Evolutionary conservation across 2,113 vertebrate genomes (phyloP).

Genomic region (Xiphophorus maculatus): DNA sequence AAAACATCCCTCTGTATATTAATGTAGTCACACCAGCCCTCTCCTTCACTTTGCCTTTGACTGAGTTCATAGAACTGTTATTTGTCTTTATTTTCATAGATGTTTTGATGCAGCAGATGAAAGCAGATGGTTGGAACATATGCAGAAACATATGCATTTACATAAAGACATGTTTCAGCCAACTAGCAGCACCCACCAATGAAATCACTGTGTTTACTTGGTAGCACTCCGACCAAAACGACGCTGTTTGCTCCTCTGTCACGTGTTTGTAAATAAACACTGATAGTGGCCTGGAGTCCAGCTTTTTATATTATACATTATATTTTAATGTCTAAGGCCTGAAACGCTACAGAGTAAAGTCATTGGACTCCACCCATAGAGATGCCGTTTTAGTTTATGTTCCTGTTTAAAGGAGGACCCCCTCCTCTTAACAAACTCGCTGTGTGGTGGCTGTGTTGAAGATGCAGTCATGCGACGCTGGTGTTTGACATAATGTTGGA

Average conservation of each 20-base stretch:
- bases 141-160: constrained; percentile 73
- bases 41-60: not conserved
- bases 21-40: not conserved
- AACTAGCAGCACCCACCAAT: constrained; percentile 15
- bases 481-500: constrained; percentile 79
- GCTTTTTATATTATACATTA: not conserved
- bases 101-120: constrained; percentile 40
- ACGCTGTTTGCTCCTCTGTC: not conserved
- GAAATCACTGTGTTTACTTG: constrained; percentile 36
- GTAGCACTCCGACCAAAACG: constrained; percentile 16
- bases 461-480: constrained; percentile 68
- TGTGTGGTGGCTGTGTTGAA: constrained; percentile 54
- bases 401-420: not conserved
- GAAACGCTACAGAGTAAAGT: not conserved
- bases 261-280: constrained; percentile 2
- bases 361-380: constrained; percentile 31
- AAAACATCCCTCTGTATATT: not conserved
- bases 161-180: constrained; percentile 60
- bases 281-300: too few species aligned
- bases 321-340: constrained; percentile 16
- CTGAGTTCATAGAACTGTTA: constrained; percentile 37
- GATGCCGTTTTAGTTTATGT: constrained; percentile 38
- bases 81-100: constrained; percentile 34
- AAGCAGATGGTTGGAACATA: constrained; percentile 81
- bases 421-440: constrained; percentile 46